A percentile compares a stretch with the other conserved stretches of the same genome.
Evolutionary conservation across 2,797 vertebrate species (phyloP).

Genomic region (Neosalanx taihuensis): DNA sequence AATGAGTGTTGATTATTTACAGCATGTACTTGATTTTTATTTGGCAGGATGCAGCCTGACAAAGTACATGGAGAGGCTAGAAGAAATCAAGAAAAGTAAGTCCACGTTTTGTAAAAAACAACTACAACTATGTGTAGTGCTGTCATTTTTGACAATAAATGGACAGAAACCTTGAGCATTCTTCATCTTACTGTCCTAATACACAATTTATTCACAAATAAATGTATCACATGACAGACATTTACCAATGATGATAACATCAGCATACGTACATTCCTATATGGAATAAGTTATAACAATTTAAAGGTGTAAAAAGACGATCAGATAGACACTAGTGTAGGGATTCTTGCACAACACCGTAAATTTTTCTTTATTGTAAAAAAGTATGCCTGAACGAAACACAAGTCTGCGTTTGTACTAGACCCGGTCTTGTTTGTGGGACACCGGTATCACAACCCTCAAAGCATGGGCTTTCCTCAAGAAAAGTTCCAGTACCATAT

Average conservation of each 20-base stretch:
- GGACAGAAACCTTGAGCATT: no score
- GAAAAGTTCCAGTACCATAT: slow-evolving; percentile 10
- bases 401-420: background rate
- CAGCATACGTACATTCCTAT: no score
- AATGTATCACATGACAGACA: background rate
- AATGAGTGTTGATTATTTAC: background rate
- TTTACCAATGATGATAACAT: no score
- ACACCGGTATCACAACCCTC: slow-evolving; percentile 1
- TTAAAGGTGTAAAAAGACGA: no score
- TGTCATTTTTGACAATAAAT: no score
- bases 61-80: slow-evolving; percentile 87
- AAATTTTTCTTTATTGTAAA: background rate
- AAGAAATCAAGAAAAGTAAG: slow-evolving; percentile 92
- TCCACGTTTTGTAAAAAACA: slow-evolving; percentile 32
- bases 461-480: background rate
- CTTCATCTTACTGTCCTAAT: no score
- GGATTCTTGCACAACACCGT: background rate
- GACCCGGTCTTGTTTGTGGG: background rate
- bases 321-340: background rate
- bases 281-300: no score
- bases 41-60: slow-evolving; percentile 83
- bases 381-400: background rate
- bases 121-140: no score
- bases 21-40: slow-evolving; percentile 7
- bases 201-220: no score